Conservation (phyloP, 2,113 vertebrate genomes). For the Connochaetes taurinus region DNA sequence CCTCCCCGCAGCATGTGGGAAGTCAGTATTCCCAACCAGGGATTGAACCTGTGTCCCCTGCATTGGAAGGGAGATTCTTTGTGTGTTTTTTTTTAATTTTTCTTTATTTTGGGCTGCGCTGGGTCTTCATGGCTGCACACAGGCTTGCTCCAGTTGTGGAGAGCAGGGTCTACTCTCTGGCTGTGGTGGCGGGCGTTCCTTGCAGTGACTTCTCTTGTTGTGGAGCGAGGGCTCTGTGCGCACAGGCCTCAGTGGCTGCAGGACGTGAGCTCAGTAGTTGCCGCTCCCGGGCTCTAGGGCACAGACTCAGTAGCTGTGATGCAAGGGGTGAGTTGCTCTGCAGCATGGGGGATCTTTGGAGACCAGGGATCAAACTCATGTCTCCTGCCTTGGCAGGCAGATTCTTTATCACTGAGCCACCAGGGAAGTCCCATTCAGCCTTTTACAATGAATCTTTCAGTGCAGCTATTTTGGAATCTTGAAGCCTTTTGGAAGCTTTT, state of each 20-base stretch:
- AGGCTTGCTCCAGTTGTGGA: not conserved
- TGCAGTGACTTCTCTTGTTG: not conserved
- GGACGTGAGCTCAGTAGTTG: not conserved
- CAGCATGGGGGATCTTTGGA: not conserved
- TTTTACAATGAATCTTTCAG: not conserved
- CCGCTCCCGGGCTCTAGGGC: not conserved
- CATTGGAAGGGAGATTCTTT: not conserved
- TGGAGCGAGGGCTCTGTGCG: fast-evolving
- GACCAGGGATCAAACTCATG: not conserved
- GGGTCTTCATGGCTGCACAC: not conserved
- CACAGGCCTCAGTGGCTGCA: not conserved
- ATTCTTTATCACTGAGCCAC: not conserved
- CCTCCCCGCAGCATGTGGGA: not conserved
- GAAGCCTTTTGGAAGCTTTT: not conserved
- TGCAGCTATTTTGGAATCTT: not conserved
- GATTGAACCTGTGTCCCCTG: not conserved
- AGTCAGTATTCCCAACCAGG: not conserved
- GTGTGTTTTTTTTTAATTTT: not conserved
- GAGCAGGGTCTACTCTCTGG: not conserved
- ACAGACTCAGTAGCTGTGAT: not conserved
- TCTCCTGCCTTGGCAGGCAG: not conserved
- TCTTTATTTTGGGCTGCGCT: not conserved
- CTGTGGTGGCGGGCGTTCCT: fast-evolving
- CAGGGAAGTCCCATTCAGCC: not conserved
- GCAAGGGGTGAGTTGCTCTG: not conserved